Conservation (phyloP, 2,888 invertebrate genomes). For the Linyphia triangularis region DNA sequence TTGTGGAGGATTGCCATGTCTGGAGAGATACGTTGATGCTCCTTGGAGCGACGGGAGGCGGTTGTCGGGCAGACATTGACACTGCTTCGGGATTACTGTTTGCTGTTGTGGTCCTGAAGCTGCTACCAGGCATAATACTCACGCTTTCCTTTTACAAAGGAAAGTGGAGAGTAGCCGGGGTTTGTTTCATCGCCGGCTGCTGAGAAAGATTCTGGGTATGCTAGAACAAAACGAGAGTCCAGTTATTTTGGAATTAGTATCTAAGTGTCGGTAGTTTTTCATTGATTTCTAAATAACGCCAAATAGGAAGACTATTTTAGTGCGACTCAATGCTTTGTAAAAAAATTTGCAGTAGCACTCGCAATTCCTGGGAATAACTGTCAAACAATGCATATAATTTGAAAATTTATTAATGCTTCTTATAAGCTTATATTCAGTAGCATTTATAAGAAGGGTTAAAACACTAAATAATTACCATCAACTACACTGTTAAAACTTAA, state of each 20-base stretch:
- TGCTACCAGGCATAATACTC: constrained; percentile 61
- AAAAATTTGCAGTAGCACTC: no score
- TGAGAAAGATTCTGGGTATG: not conserved
- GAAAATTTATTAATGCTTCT: no score
- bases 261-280: no score
- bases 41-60: constrained; percentile 46
- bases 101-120: not conserved
- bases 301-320: no score
- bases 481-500: no score
- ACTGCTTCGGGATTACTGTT: not conserved
- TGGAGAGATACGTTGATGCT: constrained; percentile 39
- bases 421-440: no score
- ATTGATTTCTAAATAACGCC: no score
- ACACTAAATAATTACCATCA: no score
- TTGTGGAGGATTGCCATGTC: constrained; percentile 34
- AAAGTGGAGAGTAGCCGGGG: not conserved
- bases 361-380: no score
- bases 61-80: constrained; percentile 28
- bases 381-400: no score
- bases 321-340: no score
- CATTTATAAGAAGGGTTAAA: no score
- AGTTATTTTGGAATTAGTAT: not conserved
- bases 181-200: not conserved
- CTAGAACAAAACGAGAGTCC: not conserved
- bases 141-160: constrained; percentile 10